Evolutionary conservation across 53 echinoderm and acorn worm species (phyloP), one percentile per base, ranked within the genome.

Genomic region (Echinarachnius parma): DNA sequence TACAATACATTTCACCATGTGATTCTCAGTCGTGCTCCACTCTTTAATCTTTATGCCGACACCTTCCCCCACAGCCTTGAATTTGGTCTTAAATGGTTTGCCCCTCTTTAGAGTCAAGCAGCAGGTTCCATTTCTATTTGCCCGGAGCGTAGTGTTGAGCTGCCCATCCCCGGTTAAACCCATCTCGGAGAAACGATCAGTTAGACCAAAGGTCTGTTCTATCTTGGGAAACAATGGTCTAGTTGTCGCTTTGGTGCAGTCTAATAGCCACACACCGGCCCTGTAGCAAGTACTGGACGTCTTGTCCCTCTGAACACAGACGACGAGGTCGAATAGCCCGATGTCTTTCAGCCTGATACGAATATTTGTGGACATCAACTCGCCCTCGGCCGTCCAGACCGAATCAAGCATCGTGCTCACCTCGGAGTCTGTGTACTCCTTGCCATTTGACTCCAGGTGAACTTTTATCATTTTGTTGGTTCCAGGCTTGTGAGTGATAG

Each of bases 251-350:
- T 23, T 53, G 13, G 33, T 1, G 16, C 52, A 52, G 13, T 69
- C 70, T 3, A 69, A 52, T 4, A 69, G 53, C 70, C 70, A 69
- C 1, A 69, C 70, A 3, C 70, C 70, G 22, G 35, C 70, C n/a
- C 1, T 53, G 14, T 9, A 31, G 66, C n/a, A 66, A 13, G 11
- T 21, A 7, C 24, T 53, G 2, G 26, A 4, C 14, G 24, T 53
- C 33, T 34, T 53, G 8, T 52, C 53, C 21, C 23, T 53, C 34
- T 31, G 21, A 22, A 25, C 37, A n/a, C 52, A 69, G 33, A 69
- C 34, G 4, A 53, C 33, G 13, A 69, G 34, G 35, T 69, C 37
- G 24, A 35, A 69, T 31, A 69, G 1, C 1, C 70, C 70, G 1
- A 35, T 14, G 21, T 31, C 37, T 25, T 32, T 18, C 9, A 69